Base-by-base conservation (phyloP, 1,140 invertebrate species). In the Agraylea sexmaculata region DNA sequence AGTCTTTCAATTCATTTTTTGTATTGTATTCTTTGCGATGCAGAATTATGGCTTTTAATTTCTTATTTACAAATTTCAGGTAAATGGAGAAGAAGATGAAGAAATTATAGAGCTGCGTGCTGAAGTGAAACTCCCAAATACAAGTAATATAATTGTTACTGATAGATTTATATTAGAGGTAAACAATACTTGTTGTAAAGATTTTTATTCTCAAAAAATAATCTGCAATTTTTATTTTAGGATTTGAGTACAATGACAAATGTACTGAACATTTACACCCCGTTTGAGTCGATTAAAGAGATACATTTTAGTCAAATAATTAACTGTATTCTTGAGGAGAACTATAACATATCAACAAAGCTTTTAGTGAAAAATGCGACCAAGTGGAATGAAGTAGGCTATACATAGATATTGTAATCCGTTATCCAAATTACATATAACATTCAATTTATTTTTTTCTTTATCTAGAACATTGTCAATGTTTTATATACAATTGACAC, bases 241-340 rank as follows among this genome's bases (percentile, higher is more conserved):
- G 70, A 79, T 55, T 61, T 75, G 12, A 64, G 80, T 18, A 68
- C 74, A 38, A 74, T 83, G 42, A 68, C 67, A 13, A 84, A 85
- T 60, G 68, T 72, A 0, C 52, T 85, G 1, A 71, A 70, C 37
- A 47, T 84, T 0, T 62, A 63, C 23, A 77, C 79, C 1, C 78
- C 80, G 0, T 83, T 76, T 49, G 50, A 52, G 40, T 53, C 51
- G 15, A 66, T 70, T 15, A 68, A 68, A 38, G 69, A 76, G 45
- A 55, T 80, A 6, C 72, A 68, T 42, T 78, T 71, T 0, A 56
- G 67, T 18, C 75, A 73, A 45, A 66, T 72, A 2, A 71, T 82
- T 27, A 57, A 72, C 28, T 55, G 78, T 0, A 58, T 71, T 19
- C 49, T 75, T 12, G 66, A 71, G 7, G 64, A 69, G 28, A 63